Evolutionary conservation across 2,888 invertebrate genomes (phyloP), one percentile per base, ranked within the genome.

Genomic region (Priocnemis perturbator): DNA sequence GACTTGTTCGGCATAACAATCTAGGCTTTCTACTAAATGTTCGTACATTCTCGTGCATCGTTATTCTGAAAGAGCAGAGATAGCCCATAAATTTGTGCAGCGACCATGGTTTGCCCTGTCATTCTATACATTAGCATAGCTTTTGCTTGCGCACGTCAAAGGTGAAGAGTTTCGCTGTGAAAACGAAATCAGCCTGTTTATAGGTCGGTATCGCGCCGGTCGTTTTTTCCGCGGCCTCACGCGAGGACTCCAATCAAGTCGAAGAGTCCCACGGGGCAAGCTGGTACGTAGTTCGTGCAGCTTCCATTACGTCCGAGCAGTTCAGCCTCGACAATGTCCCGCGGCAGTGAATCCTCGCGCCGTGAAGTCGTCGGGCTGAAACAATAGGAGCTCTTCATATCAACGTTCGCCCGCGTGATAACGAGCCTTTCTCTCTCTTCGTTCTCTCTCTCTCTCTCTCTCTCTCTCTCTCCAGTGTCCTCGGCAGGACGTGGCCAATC

Each of bases 361-460:
- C 89, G 89, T 15, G 93, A 93, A 20, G 91, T 89, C 62, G 92
- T 92, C 48, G 93, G 93, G n/a, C 93, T 93, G 89, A 74, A 66
- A 75, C 37, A 37, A 37, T 37, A 9, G 37, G 37, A 37, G 37
- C 37, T 37, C 37, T 37, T 37, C 19, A 17, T 19, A 17, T 47
- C 23, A 55, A 55, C 21, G 53, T 55, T 37, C 37, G 4, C 14
- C 11, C 37, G 37, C 37, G 37, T 37, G 37, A 37, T 37, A 37
- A 37, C 37, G 20, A 65, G 30, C 61, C 61, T 62, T 55, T 44
- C 47, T 53, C 55, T 30, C 20, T n/a, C 19, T 61, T 26, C 7
- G 15, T 19, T 30, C 2, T 30, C 15, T 47, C 15, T 20, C 21
- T n/a, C 37, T 1, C 45, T 2, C 30, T 26, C 7, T 37, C 7